Conservation (phyloP, 2,113 vertebrate genomes). For the Daubentonia madagascariensis region DNA sequence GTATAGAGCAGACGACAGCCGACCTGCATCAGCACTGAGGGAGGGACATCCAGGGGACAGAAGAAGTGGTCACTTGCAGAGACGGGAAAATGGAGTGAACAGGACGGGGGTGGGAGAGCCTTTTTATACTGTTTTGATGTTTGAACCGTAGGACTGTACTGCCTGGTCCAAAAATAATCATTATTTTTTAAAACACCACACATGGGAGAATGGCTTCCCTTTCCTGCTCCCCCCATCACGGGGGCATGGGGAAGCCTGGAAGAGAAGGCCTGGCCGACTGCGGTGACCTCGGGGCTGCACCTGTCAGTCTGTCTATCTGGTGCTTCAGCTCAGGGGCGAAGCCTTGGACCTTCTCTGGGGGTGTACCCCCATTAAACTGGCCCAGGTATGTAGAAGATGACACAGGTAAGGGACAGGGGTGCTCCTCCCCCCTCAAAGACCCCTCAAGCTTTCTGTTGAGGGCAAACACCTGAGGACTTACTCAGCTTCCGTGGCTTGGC, state of each 20-base stretch:
- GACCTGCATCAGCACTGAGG: background rate
- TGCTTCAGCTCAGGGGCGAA: background rate
- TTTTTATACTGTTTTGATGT: background rate
- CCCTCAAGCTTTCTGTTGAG: background rate
- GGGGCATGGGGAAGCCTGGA: background rate
- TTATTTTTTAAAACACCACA: background rate
- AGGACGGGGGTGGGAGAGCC: rapidly evolving
- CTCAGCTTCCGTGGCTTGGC: background rate
- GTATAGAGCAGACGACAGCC: background rate
- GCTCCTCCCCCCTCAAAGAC: background rate
- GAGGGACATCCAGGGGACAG: background rate
- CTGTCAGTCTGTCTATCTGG: background rate
- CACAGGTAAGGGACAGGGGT: background rate
- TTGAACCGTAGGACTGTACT: background rate
- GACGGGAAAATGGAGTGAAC: background rate
- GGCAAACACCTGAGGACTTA: background rate
- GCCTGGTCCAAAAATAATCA: background rate
- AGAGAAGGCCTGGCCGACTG: background rate
- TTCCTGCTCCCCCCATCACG: rapidly evolving
- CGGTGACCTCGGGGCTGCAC: background rate
- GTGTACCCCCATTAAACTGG: rapidly evolving
- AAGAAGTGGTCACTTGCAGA: background rate
- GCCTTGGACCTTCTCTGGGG: background rate
- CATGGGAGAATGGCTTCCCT: background rate
- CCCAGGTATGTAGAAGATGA: background rate